Evolutionary conservation across 2,797 vertebrate species (phyloP), one percentile per base, ranked within the genome.

Genomic region (Poecilia gillii): DNA sequence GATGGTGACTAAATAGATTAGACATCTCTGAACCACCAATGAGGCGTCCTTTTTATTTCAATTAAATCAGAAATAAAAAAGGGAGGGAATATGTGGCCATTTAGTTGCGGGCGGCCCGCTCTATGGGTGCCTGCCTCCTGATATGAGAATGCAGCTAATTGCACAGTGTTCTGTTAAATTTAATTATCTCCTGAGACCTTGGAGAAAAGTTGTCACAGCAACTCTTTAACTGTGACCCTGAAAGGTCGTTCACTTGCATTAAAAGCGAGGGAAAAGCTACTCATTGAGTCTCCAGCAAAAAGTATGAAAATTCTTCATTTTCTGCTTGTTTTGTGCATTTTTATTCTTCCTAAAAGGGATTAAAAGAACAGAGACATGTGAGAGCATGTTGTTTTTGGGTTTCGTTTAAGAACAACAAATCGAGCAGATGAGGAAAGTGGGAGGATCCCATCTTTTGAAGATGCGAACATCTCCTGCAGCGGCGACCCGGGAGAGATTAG

Each of bases 1-100:
- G 78, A 81, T 86, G 91, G 83, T 91, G 91, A 91, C 90, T 79
- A 92, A 94, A 94, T 92, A 94, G 95, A 95, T 94, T 92, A 94
- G 82, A 90, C 59, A 90, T 90, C 85, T 83, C 76, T 77, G 88
- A 74, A 85, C 82, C 83, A 91, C 87, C 84, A 90, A 81, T 9
- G 66, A 87, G 78, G 82, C 90, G 84, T 90, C 88, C 75, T 88
- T 90, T 93, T 93, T 82, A 90, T 94, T 94, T 91, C 86, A 92
- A 93, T 92, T 91, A 91, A 89, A 90, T 90, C 84, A 74, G 71
- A 89, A 84, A 84, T 83, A 87, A 89, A 90, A 49, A 83, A 86
- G 62, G 83, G 81, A 87, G 79, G 88, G 76, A 91, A 91, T 84
- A 81, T 81, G 82, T 70, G 81, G 81, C 83, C 87, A 86, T 84